Evolutionary conservation across 2,888 invertebrate genomes (phyloP).

Genomic region (Cartodere bifasciata): DNA sequence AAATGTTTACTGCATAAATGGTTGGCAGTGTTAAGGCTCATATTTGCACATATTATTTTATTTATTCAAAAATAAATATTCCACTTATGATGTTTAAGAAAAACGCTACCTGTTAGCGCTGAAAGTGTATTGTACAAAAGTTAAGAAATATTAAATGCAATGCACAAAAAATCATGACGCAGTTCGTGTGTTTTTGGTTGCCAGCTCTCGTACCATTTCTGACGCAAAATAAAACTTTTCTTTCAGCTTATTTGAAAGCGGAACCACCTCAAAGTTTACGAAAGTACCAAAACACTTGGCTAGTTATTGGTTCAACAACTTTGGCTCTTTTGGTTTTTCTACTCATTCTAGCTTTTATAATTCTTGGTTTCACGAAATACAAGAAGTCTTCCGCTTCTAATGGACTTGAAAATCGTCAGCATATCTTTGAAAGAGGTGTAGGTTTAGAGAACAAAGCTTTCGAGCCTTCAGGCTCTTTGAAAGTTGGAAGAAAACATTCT

Average conservation of each 20-base stretch:
- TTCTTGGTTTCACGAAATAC: slow-evolving; percentile 38
- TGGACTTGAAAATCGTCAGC: slow-evolving; percentile 27
- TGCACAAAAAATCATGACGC: no score
- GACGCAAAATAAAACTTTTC: neutral
- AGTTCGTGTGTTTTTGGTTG: no score
- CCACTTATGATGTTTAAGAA: no score
- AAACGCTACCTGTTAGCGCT: no score
- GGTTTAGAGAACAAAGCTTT: slow-evolving; percentile 29
- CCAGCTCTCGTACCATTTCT: no score
- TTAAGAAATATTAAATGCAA: no score
- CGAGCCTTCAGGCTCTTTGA: slow-evolving; percentile 34
- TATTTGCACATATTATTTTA: no score
- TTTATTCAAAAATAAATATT: no score
- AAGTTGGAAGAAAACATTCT: slow-evolving; percentile 30
- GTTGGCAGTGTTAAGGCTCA: no score
- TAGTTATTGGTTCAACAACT: slow-evolving; percentile 49
- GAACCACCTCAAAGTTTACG: slow-evolving; percentile 47
- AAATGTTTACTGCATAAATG: no score
- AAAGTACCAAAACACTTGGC: slow-evolving; percentile 44
- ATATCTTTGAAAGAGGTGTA: slow-evolving; percentile 28
- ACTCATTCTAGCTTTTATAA: slow-evolving; percentile 40
- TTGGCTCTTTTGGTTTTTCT: slow-evolving; percentile 46
- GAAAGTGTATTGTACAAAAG: no score
- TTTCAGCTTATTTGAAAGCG: slow-evolving; percentile 55
- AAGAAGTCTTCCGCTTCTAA: slow-evolving; percentile 24